These are phyloP conservation scores for Xenopus laevis DNA, from an alignment of 2,113 vertebrate genomes.

Conservation along the genomic window DNA sequence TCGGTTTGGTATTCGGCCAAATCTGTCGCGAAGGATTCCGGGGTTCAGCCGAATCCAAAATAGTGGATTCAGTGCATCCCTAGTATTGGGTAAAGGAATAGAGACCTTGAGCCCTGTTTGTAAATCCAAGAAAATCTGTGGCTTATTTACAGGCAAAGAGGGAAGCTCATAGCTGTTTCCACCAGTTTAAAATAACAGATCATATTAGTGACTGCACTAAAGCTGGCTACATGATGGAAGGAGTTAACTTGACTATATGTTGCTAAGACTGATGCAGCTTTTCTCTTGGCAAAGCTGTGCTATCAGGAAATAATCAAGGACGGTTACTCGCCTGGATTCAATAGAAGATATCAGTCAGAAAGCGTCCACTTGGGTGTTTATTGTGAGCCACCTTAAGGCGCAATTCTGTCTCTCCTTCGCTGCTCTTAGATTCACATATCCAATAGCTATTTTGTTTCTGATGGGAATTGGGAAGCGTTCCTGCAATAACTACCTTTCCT, in stretches of 20 bases:
- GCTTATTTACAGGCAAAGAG: no score
- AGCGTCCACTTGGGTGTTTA: neutral
- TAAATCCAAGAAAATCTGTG: no score
- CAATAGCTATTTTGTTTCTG: slow-evolving; percentile 36
- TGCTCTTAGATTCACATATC: slow-evolving; percentile 30
- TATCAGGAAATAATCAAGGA: slow-evolving; percentile 9
- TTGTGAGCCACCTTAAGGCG: slow-evolving; percentile 17
- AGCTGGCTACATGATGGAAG: neutral
- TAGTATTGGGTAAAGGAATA: no score
- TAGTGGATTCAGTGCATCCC: no score
- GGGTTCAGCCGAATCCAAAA: no score
- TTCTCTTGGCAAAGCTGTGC: neutral
- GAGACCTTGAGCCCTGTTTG: no score
- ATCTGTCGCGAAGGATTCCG: no score
- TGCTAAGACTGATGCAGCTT: neutral
- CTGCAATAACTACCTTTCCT: slow-evolving; percentile 32
- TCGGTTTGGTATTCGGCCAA: no score
- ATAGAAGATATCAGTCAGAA: slow-evolving; percentile 16
- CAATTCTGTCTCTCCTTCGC: slow-evolving; percentile 10
- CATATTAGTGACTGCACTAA: neutral
- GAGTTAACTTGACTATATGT: slow-evolving; percentile 7
- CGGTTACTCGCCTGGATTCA: neutral
- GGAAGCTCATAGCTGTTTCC: no score
- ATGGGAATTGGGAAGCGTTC: slow-evolving; percentile 35
- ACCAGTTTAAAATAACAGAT: no score